Base-by-base conservation (phyloP, 2,797 vertebrate genomes). In the Chelon labrosus region DNA sequence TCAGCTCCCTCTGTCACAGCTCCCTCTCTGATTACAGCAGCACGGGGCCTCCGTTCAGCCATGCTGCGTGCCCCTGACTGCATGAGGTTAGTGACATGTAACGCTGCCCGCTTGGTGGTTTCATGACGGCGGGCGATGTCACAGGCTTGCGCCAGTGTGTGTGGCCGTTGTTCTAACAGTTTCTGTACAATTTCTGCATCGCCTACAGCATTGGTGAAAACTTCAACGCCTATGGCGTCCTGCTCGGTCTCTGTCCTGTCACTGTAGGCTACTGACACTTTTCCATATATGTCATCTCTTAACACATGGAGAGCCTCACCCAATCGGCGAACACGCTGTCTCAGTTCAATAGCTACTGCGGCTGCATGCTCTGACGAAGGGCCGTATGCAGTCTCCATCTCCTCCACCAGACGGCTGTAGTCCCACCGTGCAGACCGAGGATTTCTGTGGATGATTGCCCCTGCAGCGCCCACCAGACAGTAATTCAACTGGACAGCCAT, bases 281-380 rank as follows among this genome's bases (percentile, higher is more conserved):
- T 85, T 0, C 54, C 74, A 75, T 70, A 81, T 6, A 81, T 81
- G 14, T 86, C 54, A 16, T 85, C 70, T n/a, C 79, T 80, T 1
- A 78, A 64, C 0, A 49, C 65, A 75, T 75, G 56, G 0, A 88
- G 69, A 7, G 73, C 20, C 37, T 87, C 71, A 68, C 65, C 75
- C 14, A 13, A 0, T 58, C 62, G 67, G 1, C 13, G n/a, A 0
- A 85, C 20, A 2, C 11, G 5, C 9, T 82, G 72, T 3, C 68
- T 85, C 49, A 84, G 55, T 22, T 85, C 72, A 8, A 80, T 55
- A 3, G 51, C 70, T 10, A 82, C 69, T 1, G 82, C 73, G 12
- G 67, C 57, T 8, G 80, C 78, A 27, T 86, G 59, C 7, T 81
- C 66, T 14, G 76, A 85, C 1, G 74, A 74, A 1, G 79, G 75